Evolutionary conservation across 2,797 vertebrate genomes (phyloP), one percentile per base, ranked within the genome.

Genomic region (Scleropages formosus): DNA sequence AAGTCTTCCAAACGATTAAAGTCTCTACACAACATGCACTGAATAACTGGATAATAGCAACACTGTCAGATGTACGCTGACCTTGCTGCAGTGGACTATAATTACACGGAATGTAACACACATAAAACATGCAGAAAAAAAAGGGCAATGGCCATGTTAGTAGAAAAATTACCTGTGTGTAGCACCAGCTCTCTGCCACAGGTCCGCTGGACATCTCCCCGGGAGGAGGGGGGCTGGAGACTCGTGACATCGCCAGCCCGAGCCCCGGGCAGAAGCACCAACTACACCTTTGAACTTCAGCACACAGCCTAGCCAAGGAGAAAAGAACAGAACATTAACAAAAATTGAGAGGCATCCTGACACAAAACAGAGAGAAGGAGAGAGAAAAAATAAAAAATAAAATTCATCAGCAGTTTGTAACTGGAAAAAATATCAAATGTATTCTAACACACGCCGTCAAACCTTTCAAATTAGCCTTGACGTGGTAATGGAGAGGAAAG

Each of bases 151-250:
- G 1, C 53, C 11, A 18, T 18, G 18, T 2, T 18, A 56, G 27
- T 58, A 63, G 31, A 62, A 8, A 16, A 67, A 75, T 67, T 93
- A 98, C 96, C 96, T 99, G 96, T 87, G 97, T 99, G 83, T 98
- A 98, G 94, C 97, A 99, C 97, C 97, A 99, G 90, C 96, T 98
- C 91, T 99, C 97, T 86, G 97, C 96, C 90, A 98, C 92, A 91
- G 96, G 96, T 84, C 95, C 96, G 91, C 94, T 88, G 87, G 96
- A 94, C 96, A 96, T 96, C 92, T 98, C 96, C 92, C 94, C 95
- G 73, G 93, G 93, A 84, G 96, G 94, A 92, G 95, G 95, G 83
- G 96, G 95, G 82, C 94, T 96, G 81, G 96, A 92, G 88, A 96
- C 95, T 87, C 93, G 94, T 88, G 96, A 97, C 97, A 99, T 98